Base-by-base conservation (phyloP, 2,797 vertebrate genomes). In the Linurgus olivaceus region DNA sequence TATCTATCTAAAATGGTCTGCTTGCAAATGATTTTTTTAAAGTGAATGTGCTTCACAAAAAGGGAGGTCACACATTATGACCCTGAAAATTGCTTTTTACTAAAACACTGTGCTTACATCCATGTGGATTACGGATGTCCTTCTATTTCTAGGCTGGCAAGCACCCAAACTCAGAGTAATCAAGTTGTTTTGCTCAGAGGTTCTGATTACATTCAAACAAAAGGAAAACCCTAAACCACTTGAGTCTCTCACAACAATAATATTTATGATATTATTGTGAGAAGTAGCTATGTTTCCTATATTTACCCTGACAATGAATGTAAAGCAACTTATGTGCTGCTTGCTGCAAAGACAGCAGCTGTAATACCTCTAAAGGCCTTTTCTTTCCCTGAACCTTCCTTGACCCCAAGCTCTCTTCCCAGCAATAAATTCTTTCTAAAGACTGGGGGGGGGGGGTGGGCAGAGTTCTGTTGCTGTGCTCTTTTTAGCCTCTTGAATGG, bases 311-410 rank as follows among this genome's bases (percentile, higher is more conserved):
- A 37, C 37, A 18, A 24, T 3, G 26, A 67, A 42, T 0, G 4
- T 17, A 38, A 82, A 94, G 52, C 26, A 57, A 44, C 55, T 61
- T 54, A 26, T 1, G 2, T 17, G 47, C 37, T 1, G 18, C 57
- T 71, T 40, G 48, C 82, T 76, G 68, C 71, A 65, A 68, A 86
- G 52, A 7, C 78, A 52, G 67, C 70, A 63, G 85, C 73, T 95
- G 78, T 42, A 78, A 51, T 23, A 63, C 38, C 31, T 38, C 90
- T 57, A 55, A 83, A 75, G 58, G 67, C 35, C 59, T 93, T 72
- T 93, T 81, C 67, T 90, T 76, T 25, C 78, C 78, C 81, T 84
- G 86, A 94, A 88, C 83, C 93, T 86, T 92, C 75, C 73, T 29
- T 95, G 81, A 95, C 88, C 84, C 81, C 38, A 51, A 66, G 73